Evolutionary conservation across 2,113 vertebrate species (phyloP).

Genomic region (Physeter macrocephalus): DNA sequence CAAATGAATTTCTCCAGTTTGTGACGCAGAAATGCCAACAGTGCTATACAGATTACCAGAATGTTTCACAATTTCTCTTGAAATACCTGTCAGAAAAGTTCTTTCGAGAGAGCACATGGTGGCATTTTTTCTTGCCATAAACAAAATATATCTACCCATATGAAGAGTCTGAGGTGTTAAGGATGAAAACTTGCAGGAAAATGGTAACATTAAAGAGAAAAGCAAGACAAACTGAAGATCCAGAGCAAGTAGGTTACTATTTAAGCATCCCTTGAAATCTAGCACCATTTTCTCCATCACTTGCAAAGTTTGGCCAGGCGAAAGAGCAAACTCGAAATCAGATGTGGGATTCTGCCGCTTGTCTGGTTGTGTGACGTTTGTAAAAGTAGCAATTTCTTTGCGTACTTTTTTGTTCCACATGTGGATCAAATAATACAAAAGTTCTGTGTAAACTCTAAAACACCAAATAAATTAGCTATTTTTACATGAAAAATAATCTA

Average conservation of each 20-base stretch:
- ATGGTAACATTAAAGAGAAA: constrained; percentile 18
- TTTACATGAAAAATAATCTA: neutral
- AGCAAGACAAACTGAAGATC: neutral
- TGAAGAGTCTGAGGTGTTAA: constrained; percentile 3
- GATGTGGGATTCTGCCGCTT: neutral
- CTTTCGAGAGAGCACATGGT: constrained; percentile 7
- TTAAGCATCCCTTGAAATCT: neutral
- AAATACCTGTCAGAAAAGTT: constrained; percentile 45
- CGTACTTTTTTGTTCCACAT: neutral
- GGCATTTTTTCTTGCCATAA: constrained; percentile 51
- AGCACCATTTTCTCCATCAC: neutral
- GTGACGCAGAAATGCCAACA: constrained; percentile 17
- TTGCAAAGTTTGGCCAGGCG: neutral
- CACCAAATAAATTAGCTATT: neutral
- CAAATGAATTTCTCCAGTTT: constrained; percentile 33
- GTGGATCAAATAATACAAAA: neutral
- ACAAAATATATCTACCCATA: constrained; percentile 19
- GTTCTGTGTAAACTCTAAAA: neutral
- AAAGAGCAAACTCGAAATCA: neutral
- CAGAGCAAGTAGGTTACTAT: neutral
- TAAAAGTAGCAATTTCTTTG: neutral
- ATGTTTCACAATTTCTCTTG: constrained; percentile 25
- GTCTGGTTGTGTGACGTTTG: neutral
- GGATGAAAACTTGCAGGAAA: constrained; percentile 26
- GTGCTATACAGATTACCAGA: constrained; percentile 21